Evolutionary conservation across 1,140 invertebrate genomes (phyloP).

Genomic region (Diachasma alloeum): DNA sequence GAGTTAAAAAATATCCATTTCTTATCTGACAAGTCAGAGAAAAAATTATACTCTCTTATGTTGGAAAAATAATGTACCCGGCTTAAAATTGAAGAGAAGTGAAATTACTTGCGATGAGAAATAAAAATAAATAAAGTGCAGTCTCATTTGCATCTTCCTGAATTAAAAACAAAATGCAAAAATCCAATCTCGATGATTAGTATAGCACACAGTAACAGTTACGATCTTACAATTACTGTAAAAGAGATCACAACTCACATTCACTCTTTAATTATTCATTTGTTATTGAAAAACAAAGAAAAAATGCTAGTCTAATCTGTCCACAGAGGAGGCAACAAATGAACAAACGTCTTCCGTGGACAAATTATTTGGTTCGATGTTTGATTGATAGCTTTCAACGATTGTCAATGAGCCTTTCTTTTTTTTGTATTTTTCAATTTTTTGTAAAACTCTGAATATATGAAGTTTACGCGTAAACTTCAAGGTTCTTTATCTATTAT

Average conservation of each 20-base stretch:
- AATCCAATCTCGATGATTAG: slow-evolving; percentile 2
- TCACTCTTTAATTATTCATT: slow-evolving; percentile 38
- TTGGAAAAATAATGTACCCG: slow-evolving; percentile 1
- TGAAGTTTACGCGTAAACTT: neutral
- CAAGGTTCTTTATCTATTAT: neutral
- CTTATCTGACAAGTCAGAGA: neutral
- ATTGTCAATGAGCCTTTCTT: slow-evolving; percentile 51
- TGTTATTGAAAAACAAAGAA: slow-evolving; percentile 6
- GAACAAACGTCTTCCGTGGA: slow-evolving; percentile 35
- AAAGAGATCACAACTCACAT: slow-evolving; percentile 46
- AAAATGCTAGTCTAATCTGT: slow-evolving; percentile 34
- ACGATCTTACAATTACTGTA: slow-evolving; percentile 38
- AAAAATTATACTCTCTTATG: slow-evolving; percentile 3
- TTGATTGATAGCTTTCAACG: slow-evolving; percentile 45
- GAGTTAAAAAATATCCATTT: neutral
- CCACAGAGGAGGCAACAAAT: slow-evolving; percentile 34
- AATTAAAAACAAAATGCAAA: neutral
- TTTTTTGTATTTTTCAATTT: neutral
- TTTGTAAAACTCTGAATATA: neutral
- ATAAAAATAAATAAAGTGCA: slow-evolving; percentile 19
- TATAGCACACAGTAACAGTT: slow-evolving; percentile 16
- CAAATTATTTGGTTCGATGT: slow-evolving; percentile 51
- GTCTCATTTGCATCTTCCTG: slow-evolving; percentile 19
- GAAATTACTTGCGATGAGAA: neutral
- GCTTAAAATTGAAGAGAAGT: slow-evolving; percentile 1